phyloP scores from a whole-genome alignment of 2,888 invertebrate species.

The Eristalis arbustorum region DNA sequence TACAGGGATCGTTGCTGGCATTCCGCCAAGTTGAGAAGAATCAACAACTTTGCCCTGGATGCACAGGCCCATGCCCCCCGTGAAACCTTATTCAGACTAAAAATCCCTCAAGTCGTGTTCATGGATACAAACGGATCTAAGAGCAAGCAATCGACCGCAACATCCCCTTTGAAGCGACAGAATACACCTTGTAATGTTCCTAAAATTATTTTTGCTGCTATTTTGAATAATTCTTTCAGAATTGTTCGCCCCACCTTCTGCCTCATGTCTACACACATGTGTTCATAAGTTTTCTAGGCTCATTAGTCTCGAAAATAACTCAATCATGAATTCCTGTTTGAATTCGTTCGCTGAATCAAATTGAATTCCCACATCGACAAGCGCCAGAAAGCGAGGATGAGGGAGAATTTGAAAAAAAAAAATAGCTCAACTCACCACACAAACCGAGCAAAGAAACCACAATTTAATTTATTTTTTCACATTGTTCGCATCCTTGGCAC shows the following conservation, averaged over 20 bases:
- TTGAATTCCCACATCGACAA: constrained; percentile 32
- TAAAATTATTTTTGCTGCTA: background rate
- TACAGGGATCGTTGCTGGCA: no score
- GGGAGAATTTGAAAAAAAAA: background rate
- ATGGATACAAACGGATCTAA: background rate
- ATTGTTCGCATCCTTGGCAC: constrained; percentile 32
- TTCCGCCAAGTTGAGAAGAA: no score
- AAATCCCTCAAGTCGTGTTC: background rate
- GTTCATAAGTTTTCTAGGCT: constrained; percentile 28
- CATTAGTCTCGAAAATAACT: constrained; percentile 53
- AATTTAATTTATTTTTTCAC: constrained; percentile 47
- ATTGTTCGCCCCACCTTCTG: no score
- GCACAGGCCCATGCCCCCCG: no score
- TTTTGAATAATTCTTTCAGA: background rate
- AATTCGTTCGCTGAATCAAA: constrained; percentile 33
- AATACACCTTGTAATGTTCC: background rate
- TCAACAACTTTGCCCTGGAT: no score
- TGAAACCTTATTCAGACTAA: no score
- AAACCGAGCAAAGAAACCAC: constrained; percentile 21
- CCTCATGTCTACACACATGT: background rate
- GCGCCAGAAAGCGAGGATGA: background rate
- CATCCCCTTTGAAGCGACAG: background rate
- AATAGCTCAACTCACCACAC: background rate
- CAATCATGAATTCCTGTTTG: constrained; percentile 37
- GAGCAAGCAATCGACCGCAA: background rate